Percentiles rank a stretch among this genome's conserved stretches.
phyloP scores from a whole-genome alignment of 2,888 invertebrate genomes.

The Platycheirus rosarum region DNA sequence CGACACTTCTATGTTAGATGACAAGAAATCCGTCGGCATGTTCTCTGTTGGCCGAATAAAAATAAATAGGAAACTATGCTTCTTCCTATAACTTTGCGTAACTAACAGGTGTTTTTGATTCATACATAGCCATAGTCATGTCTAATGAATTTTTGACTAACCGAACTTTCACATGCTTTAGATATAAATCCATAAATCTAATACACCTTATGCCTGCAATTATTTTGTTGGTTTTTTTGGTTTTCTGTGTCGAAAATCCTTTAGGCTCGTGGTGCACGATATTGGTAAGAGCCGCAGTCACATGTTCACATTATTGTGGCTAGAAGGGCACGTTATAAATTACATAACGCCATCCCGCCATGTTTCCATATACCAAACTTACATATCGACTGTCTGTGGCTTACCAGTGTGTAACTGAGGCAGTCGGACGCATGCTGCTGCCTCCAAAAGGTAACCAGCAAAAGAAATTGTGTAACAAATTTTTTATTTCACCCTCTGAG shows the following conservation, averaged over 20 bases:
- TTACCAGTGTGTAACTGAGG: conserved; percentile 43
- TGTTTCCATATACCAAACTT: conserved; percentile 39
- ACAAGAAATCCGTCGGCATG: too few relatives aligned
- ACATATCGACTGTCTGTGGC: conserved; percentile 33
- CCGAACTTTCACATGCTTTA: conserved; percentile 50
- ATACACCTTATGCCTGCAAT: conserved; percentile 33
- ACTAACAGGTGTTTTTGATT: conserved; percentile 45
- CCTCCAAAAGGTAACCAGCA: conserved; percentile 41
- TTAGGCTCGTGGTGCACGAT: conserved; percentile 20
- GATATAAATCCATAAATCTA: conserved; percentile 45
- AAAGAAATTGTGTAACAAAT: conserved; percentile 60
- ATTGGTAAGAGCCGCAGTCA: conserved; percentile 7
- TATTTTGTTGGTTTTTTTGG: too few relatives aligned
- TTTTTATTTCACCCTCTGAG: conserved; percentile 58
- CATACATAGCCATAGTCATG: too few relatives aligned
- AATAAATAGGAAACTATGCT: too few relatives aligned
- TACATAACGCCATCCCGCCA: conserved; percentile 62
- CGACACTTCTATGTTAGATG: too few relatives aligned
- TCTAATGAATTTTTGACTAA: conserved; percentile 39
- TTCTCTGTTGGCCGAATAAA: too few relatives aligned
- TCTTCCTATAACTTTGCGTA: conserved; percentile 20
- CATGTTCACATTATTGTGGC: conserved; percentile 52
- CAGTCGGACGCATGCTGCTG: conserved; percentile 61
- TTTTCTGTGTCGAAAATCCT: conserved; percentile 42
- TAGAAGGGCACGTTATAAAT: conserved; percentile 67